Base-by-base conservation (phyloP, 2,113 vertebrate genomes). In the Pogonocichla stellata region DNA sequence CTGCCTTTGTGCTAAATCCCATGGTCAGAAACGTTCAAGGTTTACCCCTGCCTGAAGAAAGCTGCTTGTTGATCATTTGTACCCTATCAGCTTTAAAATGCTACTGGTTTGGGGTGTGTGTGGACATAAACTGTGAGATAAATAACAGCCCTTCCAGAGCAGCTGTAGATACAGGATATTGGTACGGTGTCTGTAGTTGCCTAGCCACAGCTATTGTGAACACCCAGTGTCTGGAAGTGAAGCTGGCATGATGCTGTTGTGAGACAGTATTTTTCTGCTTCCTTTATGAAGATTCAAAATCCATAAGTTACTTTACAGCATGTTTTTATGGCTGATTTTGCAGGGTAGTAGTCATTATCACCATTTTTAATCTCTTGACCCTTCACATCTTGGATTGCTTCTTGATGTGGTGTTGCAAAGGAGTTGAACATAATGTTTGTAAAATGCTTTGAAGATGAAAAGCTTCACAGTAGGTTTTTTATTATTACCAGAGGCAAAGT, bases 381-480 rank as follows among this genome's bases (percentile, higher is more conserved):
- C 53, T 79, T 95, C 20, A 1, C 61, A 67, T 87, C 69, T 75
- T 86, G 86, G 53, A 43, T 84, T 94, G 53, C 69, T 86, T 92
- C 56, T 92, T 92, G 47, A 90, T 96, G 77, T 86, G 90, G 90
- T 51, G 47, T 80, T 94, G 88, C 60, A 71, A 31, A 84, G 80
- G 80, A 86, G 80, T 93, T 80, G 88, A 95, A 79, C 1, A 3
- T 88, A 71, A 81, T 81, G 36, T 81, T 88, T 74, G 64, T 80
- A 79, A 95, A 90, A 81, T 57, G 72, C 95, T 96, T 94, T 92
- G 82, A 95, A 93, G 93, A 91, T 96, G 10, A 96, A 92, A 93
- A 94, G 72, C 80, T 84, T 61, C 84, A 61, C 75, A n/a, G 80
- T 72, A 90, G 88, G 43, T 50, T 96, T 96, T 96, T 86, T 90